Percentiles rank a stretch among this genome's conserved stretches.
These are phyloP conservation scores for Poecile atricapillus DNA, from an alignment of 2,113 vertebrate genomes.

Conservation along the genomic window DNA sequence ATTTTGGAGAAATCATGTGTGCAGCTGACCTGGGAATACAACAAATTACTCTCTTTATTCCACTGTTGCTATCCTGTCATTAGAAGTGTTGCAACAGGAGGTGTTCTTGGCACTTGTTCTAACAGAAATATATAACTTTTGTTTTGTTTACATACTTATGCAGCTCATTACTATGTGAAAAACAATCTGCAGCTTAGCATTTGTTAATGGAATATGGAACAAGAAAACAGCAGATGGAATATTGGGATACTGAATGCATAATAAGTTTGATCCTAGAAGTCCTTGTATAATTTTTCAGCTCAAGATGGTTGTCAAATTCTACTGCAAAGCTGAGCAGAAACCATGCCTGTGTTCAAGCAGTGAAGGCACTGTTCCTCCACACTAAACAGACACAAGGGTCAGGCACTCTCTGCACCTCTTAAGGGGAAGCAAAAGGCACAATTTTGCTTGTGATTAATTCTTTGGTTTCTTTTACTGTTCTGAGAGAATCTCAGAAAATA, in stretches of 20 bases:
- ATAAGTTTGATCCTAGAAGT: conserved; percentile 38
- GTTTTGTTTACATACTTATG: conserved; percentile 56
- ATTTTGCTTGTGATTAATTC: background rate
- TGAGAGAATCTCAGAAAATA: background rate
- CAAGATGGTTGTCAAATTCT: background rate
- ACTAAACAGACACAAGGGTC: background rate
- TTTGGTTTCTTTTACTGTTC: background rate
- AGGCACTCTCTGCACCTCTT: background rate
- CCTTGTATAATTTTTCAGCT: conserved; percentile 15
- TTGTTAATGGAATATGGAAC: conserved; percentile 45
- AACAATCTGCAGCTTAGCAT: conserved; percentile 59
- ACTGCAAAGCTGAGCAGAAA: background rate
- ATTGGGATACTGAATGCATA: conserved; percentile 32
- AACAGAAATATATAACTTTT: conserved; percentile 44
- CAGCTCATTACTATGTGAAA: conserved; percentile 55
- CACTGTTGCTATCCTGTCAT: conserved; percentile 27
- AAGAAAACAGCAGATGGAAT: conserved; percentile 60
- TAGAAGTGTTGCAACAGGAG: conserved; percentile 37
- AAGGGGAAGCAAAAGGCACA: background rate
- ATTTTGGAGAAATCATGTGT: conserved; percentile 33
- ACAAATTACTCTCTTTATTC: conserved; percentile 47
- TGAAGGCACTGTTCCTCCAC: background rate
- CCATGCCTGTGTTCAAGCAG: background rate
- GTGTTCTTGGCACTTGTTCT: conserved; percentile 42
- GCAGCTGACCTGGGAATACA: conserved; percentile 38